Percentiles rank a stretch among this genome's conserved stretches.
These are phyloP conservation scores for Malacosoma neustria DNA, from an alignment of 2,888 invertebrate species.

Conservation along the genomic window DNA sequence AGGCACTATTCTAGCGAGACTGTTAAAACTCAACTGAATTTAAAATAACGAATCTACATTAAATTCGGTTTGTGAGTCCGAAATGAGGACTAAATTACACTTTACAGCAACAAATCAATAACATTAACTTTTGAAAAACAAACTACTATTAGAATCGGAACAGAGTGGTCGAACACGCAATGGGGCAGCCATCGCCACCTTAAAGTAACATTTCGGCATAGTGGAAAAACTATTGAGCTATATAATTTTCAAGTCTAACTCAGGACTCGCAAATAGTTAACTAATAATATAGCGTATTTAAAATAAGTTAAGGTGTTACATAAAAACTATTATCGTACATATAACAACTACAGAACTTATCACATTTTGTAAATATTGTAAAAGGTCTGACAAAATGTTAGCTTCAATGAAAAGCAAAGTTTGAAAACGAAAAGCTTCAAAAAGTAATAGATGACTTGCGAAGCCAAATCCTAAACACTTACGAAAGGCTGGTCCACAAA, in stretches of 20 bases:
- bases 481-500: too few species aligned
- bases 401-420: too few species aligned
- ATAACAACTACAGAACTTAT: too few species aligned
- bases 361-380: too few species aligned
- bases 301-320: too few species aligned
- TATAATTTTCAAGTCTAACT: conserved; percentile 6
- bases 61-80: conserved; percentile 69
- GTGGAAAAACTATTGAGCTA: conserved; percentile 27
- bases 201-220: conserved; percentile 22
- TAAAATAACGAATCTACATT: conserved; percentile 45
- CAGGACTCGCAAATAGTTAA: too few species aligned
- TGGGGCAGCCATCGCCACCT: conserved; percentile 18
- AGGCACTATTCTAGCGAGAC: conserved; percentile 73
- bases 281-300: too few species aligned
- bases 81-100: conserved; percentile 60
- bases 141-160: conserved; percentile 29
- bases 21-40: conserved; percentile 42
- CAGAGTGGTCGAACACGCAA: conserved; percentile 35
- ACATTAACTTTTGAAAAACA: conserved; percentile 36
- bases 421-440: too few species aligned
- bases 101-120: conserved; percentile 53
- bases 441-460: too few species aligned
- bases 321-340: too few species aligned
- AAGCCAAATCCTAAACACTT: too few species aligned
- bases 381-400: too few species aligned